phyloP scores from a whole-genome alignment of 2,888 invertebrate genomes.

The Dorcus parallelipipedus region DNA sequence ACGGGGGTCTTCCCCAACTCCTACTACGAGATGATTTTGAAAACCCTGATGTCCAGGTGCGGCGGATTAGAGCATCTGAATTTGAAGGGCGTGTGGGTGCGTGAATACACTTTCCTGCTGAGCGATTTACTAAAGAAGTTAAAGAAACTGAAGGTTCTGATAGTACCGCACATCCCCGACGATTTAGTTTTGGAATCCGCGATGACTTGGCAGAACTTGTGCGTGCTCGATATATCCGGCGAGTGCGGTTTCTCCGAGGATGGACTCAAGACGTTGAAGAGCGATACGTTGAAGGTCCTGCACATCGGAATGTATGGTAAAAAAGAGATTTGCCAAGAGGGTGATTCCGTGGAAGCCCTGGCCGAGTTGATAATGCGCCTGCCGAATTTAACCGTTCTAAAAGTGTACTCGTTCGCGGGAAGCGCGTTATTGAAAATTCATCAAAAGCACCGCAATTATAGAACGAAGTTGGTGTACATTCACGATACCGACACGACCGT shows the following conservation, averaged over 20 bases:
- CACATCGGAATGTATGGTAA: conserved; percentile 70
- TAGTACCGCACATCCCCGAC: conserved; percentile 68
- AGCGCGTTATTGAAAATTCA: conserved; percentile 57
- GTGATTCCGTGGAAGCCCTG: conserved; percentile 51
- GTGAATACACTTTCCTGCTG: conserved; percentile 63
- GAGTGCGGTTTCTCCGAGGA: conserved; percentile 67
- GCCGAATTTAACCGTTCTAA: conserved; percentile 62
- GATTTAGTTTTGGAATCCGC: conserved; percentile 63
- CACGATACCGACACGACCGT: conserved; percentile 63
- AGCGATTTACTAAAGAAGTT: conserved; percentile 59
- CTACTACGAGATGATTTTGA: conserved; percentile 67
- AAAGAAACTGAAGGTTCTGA: conserved; percentile 58
- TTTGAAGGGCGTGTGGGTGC: conserved; percentile 71
- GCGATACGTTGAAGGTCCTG: conserved; percentile 58
- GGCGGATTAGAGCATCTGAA: conserved; percentile 61
- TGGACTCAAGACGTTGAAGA: conserved; percentile 58
- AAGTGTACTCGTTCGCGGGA: conserved; percentile 67
- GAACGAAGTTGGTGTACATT: conserved; percentile 63
- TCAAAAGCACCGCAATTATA: conserved; percentile 56
- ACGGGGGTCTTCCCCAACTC: conserved; percentile 69
- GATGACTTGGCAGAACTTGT: conserved; percentile 55
- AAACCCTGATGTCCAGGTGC: conserved; percentile 63
- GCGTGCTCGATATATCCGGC: conserved; percentile 65
- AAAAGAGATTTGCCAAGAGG: conserved; percentile 59
- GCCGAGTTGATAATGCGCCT: conserved; percentile 61